Evolutionary conservation across 2,113 vertebrate species (phyloP).

Genomic region (Calonectris borealis): DNA sequence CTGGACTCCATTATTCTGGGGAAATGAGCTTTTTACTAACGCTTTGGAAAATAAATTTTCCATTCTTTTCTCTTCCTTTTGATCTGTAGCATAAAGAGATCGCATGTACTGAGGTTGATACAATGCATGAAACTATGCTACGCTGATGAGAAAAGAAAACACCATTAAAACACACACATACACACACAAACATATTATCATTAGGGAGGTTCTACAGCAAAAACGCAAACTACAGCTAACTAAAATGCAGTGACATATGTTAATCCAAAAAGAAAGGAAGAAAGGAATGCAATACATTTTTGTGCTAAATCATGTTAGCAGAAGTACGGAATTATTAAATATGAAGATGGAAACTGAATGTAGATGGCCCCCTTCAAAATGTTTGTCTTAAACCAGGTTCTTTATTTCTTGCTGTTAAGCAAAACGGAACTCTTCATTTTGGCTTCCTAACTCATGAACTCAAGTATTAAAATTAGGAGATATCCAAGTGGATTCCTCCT

Average conservation of each 20-base stretch:
- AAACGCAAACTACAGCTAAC: neutral
- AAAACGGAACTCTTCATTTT: neutral
- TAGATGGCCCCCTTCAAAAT: neutral
- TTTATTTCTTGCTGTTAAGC: neutral
- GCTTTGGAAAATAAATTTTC: conserved; percentile 39
- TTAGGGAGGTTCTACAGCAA: neutral
- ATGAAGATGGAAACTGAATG: neutral
- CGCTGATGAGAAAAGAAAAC: neutral
- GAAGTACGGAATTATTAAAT: neutral
- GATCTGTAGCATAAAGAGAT: conserved; percentile 8
- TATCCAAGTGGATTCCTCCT: neutral
- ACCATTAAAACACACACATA: neutral
- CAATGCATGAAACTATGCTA: neutral
- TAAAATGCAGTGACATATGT: neutral
- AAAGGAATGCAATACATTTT: neutral
- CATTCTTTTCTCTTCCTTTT: conserved; percentile 52
- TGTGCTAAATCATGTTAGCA: neutral
- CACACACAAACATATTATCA: neutral
- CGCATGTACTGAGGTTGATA: neutral
- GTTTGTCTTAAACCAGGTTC: neutral
- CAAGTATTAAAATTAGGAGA: neutral
- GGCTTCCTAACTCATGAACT: neutral
- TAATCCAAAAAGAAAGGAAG: conserved; percentile 7
- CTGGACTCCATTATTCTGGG: conserved; percentile 30
- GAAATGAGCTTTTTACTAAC: conserved; percentile 54